Base-by-base conservation (phyloP, 2,888 invertebrate species). In the Leptothorax acervorum region DNA sequence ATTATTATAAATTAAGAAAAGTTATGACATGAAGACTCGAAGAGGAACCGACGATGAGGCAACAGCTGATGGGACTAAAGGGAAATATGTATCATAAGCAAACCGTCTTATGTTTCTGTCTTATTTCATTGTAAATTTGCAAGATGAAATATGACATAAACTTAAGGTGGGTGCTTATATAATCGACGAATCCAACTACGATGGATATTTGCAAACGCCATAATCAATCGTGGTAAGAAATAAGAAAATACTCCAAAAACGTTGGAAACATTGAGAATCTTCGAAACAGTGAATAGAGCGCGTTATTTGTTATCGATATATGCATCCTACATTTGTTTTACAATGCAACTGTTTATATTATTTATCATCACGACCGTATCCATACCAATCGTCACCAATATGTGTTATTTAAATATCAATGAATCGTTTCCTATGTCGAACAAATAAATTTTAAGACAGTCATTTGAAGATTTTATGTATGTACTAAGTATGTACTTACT, bases 21-120 rank as follows among this genome's bases (percentile, higher is more conserved):
- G 6, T 39, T 2, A 51, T 23, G 15, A 28, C 15, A 35, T 57
- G 31, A 62, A n/a, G 15, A 35, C 3, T 75, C 62, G 9, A 55
- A 55, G 39, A 83, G 18, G 57, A 18, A 23, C 8, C 8, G 23
- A 57, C 23, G 48, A 73, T 63, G 65, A 83, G 15, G 48, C 79
- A 84, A 48, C 57, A 51, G 12, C 23, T 18, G 11, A 62, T 6
- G 68, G 8, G 39, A 35, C 15, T 12, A 57, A 84, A 51, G 15
- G 35, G 71, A 70, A 86, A 85, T 79, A 75, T 55, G 85, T 88
- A 91, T 90, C 92, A 94, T 94, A 94, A 94, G 94, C 93, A 93
- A 94, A 94, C 94, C 94, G 94, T 94, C 95, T 95, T 94, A 94
- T 95, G 94, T 95, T 95, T 95, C 95, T 95, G 95, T 94, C 94